Percentiles rank a stretch among this genome's conserved stretches.
Evolutionary conservation across 2,113 vertebrate species (phyloP).

Genomic region (Strigops habroptila): DNA sequence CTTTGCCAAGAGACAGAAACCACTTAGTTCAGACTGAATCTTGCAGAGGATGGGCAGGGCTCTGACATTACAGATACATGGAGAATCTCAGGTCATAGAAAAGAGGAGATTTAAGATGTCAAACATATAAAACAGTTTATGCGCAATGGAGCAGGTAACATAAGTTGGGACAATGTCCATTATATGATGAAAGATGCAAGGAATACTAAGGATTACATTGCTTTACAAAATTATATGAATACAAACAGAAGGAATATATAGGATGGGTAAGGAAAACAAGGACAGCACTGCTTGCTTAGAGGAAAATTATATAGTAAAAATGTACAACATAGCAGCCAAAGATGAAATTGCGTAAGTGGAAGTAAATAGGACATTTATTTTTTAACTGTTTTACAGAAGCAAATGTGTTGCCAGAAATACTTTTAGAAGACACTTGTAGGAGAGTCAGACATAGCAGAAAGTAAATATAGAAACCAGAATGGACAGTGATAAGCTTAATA

Average conservation of each 20-base stretch:
- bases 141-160: background rate
- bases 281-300: background rate
- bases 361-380: conserved; percentile 9
- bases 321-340: background rate
- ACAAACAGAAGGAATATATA: background rate
- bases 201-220: background rate
- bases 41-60: background rate
- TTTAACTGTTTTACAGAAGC: background rate
- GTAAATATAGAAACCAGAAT: background rate
- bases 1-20: background rate
- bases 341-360: background rate
- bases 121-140: background rate
- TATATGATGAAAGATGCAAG: background rate
- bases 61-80: background rate
- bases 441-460: background rate
- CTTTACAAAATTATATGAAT: background rate
- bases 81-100: background rate
- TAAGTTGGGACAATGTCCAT: background rate
- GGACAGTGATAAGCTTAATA: background rate
- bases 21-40: background rate
- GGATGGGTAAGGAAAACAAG: background rate
- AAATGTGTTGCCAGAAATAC: background rate
- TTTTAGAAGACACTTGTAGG: background rate
- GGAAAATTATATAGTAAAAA: background rate
- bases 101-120: background rate